Evolutionary conservation across 2,113 vertebrate genomes (phyloP), one percentile per base, ranked within the genome.

Genomic region (Macaca mulatta): DNA sequence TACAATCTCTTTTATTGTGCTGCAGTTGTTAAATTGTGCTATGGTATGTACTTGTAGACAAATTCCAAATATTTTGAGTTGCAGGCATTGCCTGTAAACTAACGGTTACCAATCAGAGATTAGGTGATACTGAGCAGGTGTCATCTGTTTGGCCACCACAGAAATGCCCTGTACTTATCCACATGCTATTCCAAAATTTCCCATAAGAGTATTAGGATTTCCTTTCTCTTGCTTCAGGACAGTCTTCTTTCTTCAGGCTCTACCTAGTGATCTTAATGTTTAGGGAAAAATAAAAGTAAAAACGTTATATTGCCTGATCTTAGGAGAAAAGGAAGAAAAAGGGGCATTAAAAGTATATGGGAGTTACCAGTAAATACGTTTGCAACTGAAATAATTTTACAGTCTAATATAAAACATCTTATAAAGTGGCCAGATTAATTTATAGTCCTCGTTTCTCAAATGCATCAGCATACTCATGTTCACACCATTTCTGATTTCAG

Each of bases 261-360:
- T 35, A 25, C 18, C 48, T 91, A 69, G 32, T 64, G 17, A 50
- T 48, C 64, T 38, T 80, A 85, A 97, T 77, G 32, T 67, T 90
- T 70, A 38, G 18, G 57, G 7, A 23, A 89, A 89, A 92, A 43
- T 72, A 45, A 75, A 80, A 80, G 6, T 89, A 13, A 82, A 48
- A 88, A 25, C 5, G 52, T 64, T 55, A 90, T 35, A 82, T 7
- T 81, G 11, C 11, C 8, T 92, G 4, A 86, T 92, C 67, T 80
- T 70, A 92, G 4, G 59, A 78, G 48, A 94, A 88, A 92, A 92
- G 61, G 5, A 67, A 78, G 40, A 92, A 84, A 88, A 93, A 75
- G 4, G 11, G 35, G 2, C 80, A 61, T 35, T 43, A 69, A 52
- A 84, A 88, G 13, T 55, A 35, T 67, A 13, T 74, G 2, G 6